Evolutionary conservation across 2,888 invertebrate genomes (phyloP).

Genomic region (Synanthedon myopaeformis): DNA sequence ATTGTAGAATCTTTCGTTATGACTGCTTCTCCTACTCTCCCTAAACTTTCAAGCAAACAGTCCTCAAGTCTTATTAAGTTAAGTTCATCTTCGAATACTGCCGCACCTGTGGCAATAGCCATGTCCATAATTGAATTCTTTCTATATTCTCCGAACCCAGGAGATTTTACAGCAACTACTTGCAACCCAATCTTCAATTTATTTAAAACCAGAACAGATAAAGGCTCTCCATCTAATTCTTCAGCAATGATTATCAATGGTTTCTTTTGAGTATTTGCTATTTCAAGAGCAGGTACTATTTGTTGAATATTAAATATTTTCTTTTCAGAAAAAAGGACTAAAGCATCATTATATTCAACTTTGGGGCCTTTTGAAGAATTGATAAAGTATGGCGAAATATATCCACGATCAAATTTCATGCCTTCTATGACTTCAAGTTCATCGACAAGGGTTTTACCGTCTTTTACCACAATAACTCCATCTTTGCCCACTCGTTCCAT

Average conservation of each 20-base stretch:
- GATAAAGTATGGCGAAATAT: slow-evolving; percentile 98
- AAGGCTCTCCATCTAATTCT: slow-evolving; percentile 93
- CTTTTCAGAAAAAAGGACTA: slow-evolving; percentile 93
- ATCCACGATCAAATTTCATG: slow-evolving; percentile 98
- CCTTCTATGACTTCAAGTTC: slow-evolving; percentile 97
- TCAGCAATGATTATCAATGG: slow-evolving; percentile 96
- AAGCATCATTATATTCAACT: slow-evolving; percentile 95
- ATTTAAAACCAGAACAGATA: slow-evolving; percentile 92
- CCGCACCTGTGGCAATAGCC: slow-evolving; percentile 91
- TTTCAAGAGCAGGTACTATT: slow-evolving; percentile 94
- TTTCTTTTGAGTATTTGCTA: slow-evolving; percentile 90
- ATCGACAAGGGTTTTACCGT: slow-evolving; percentile 95
- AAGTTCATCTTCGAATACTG: slow-evolving; percentile 93
- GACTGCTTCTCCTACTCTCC: slow-evolving; percentile 86
- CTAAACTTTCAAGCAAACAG: slow-evolving; percentile 81
- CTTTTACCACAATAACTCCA: slow-evolving; percentile 98
- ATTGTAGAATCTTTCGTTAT: slow-evolving; percentile 95
- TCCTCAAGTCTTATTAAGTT: slow-evolving; percentile 91
- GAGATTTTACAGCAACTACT: slow-evolving; percentile 94
- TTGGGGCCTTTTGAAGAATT: slow-evolving; percentile 97
- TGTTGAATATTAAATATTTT: slow-evolving; percentile 95
- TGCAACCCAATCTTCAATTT: slow-evolving; percentile 88
- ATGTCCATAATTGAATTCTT: slow-evolving; percentile 90
- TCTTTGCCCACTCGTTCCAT: slow-evolving; percentile 97
- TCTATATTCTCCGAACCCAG: slow-evolving; percentile 94